Base-by-base conservation (phyloP, 2,113 vertebrate genomes). In the Xenopus laevis region DNA sequence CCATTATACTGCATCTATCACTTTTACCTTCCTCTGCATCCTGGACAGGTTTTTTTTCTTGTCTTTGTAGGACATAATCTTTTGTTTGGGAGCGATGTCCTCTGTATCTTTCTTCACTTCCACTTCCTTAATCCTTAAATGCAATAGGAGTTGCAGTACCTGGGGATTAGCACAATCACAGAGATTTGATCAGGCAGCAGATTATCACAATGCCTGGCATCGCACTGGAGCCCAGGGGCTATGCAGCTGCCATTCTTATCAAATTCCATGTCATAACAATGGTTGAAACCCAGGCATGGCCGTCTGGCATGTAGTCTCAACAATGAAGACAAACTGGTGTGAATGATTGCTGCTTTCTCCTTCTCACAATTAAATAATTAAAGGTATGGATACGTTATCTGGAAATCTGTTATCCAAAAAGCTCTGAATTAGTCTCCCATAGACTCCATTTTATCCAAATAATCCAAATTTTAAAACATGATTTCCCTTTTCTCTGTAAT, bases 21-120 rank as follows among this genome's bases (percentile, higher is more conserved):
- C 23, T 27, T 18, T 74, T 85, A 96, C 96, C 96, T 99, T 99
- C 82, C 96, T 92, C 82, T 97, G 93, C 96, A 98, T 98, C 84
- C 96, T 93, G 44, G 96, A 98, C 64, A 98, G 89, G 70, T 87
- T 92, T 86, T 92, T 27, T 87, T 88, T 94, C 87, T 93, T 98
- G 74, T 99, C 96, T 80, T 98, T 94, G 79, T 88, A 92, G 68
- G 89, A 94, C 96, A 99, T 96, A 72, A 94, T 91, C 77, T 85
- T 95, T 77, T 94, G 94, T 79, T 92, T 94, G 40, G 94, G 94
- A 11, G 92, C 88, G 1, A 93, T 88, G 63, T 91, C 91, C 68
- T 96, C 94, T 0, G 94, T 82, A 81, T 99, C 97, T 85, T 93
- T 98, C 82, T 96, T 96, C 78, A 99, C 78, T 79, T 98, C 93